phyloP scores from a whole-genome alignment of 2,797 vertebrate genomes.

The Pitangus sulphuratus region DNA sequence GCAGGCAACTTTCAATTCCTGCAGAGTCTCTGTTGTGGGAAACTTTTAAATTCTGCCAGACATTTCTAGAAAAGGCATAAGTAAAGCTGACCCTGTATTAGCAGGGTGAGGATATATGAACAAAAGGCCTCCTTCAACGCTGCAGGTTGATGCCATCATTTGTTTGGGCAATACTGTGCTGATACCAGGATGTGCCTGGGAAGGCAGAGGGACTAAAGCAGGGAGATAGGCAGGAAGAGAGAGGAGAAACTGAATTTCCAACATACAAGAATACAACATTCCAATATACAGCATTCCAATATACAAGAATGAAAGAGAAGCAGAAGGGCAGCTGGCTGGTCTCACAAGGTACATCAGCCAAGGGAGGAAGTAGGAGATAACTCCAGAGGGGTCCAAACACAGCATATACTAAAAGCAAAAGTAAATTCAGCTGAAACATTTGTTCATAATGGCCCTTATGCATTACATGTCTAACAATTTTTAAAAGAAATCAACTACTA shows the following conservation, averaged over 20 bases:
- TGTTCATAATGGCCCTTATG: neutral
- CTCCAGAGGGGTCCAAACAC: neutral
- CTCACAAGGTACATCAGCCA: neutral
- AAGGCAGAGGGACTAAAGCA: neutral
- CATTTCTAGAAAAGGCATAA: neutral
- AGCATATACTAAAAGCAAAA: neutral
- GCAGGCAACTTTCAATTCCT: neutral
- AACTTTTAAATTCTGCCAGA: neutral
- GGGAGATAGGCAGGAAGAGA: neutral
- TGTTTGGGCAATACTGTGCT: neutral
- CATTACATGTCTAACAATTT: neutral
- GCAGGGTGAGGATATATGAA: neutral
- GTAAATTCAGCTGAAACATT: neutral
- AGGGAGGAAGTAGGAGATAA: neutral
- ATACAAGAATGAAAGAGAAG: neutral
- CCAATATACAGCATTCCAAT: too few species aligned
- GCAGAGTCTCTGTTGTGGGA: neutral
- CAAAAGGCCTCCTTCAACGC: neutral
- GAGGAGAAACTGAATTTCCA: neutral
- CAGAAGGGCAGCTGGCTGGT: neutral
- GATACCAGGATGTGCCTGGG: neutral
- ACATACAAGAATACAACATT: neutral
- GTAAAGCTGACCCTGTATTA: neutral
- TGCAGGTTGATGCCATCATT: neutral
- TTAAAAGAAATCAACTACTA: neutral